phyloP scores from a whole-genome alignment of 2,888 invertebrate genomes.

The Agapostemon virescens region DNA sequence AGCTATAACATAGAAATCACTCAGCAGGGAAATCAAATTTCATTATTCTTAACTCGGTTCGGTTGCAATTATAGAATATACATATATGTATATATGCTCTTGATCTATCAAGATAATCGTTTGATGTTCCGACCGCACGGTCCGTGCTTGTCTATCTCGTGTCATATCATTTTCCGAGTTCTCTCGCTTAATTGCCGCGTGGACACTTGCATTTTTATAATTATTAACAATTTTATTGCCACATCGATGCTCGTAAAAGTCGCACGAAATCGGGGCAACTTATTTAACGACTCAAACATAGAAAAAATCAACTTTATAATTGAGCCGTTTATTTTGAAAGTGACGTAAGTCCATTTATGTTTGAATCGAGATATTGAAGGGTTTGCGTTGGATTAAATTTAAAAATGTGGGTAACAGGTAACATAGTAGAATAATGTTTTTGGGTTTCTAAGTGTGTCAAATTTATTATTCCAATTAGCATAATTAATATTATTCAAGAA shows the following conservation, averaged over 20 bases:
- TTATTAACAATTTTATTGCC: not conserved
- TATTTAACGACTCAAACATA: not conserved
- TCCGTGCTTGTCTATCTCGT: not conserved
- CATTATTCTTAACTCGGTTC: not conserved
- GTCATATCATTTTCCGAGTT: not conserved
- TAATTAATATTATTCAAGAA: too few relatives aligned
- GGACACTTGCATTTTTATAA: not conserved
- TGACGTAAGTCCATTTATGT: too few relatives aligned
- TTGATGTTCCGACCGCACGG: not conserved
- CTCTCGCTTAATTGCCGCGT: not conserved
- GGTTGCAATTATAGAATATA: not conserved
- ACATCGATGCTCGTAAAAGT: not conserved
- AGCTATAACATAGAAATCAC: not conserved
- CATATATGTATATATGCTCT: not conserved
- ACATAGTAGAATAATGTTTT: too few relatives aligned
- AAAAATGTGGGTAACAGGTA: too few relatives aligned
- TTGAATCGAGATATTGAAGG: too few relatives aligned
- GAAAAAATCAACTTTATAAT: too few relatives aligned
- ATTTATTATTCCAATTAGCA: too few relatives aligned
- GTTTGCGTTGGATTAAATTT: too few relatives aligned
- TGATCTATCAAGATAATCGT: not conserved
- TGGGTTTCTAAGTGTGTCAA: too few relatives aligned
- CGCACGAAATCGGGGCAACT: not conserved
- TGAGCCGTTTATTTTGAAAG: too few relatives aligned
- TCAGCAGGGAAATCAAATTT: not conserved